Percentiles rank a stretch among this genome's conserved stretches.
Conservation (phyloP, 2,797 vertebrate species). For the Sebastiscus albofasciatus region DNA sequence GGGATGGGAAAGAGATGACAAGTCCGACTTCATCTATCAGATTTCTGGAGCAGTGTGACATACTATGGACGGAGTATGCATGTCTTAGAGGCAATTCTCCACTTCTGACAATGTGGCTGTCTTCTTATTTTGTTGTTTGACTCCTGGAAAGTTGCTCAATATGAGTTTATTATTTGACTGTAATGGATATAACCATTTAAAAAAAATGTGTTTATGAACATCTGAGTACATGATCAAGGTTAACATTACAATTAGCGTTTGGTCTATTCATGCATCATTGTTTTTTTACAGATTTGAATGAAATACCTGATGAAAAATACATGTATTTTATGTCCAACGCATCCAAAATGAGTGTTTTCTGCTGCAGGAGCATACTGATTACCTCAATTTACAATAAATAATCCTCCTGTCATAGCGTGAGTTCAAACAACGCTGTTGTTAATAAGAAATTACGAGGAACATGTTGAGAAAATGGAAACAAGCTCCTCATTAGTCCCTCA, state of each 20-base stretch:
- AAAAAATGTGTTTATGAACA: background rate
- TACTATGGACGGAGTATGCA: slow-evolving; percentile 15
- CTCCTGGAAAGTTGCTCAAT: background rate
- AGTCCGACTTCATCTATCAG: slow-evolving; percentile 64
- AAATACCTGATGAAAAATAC: background rate
- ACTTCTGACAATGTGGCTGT: background rate
- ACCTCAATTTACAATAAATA: background rate
- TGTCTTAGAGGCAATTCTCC: slow-evolving; percentile 5
- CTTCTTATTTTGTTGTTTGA: background rate
- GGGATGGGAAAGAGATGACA: slow-evolving; percentile 28
- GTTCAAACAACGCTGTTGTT: background rate
- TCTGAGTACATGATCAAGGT: background rate
- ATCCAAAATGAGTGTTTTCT: background rate
- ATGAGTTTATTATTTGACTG: background rate
- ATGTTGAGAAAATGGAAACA: background rate
- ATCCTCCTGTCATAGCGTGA: background rate
- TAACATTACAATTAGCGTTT: background rate
- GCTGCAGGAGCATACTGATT: background rate
- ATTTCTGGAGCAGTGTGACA: slow-evolving; percentile 45
- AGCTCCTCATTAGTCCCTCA: background rate
- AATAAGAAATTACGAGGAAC: background rate
- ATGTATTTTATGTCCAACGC: background rate
- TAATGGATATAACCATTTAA: background rate
- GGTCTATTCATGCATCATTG: background rate
- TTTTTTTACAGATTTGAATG: background rate